phyloP scores from a whole-genome alignment of 2,888 invertebrate species.

The Achlya flavicornis region DNA sequence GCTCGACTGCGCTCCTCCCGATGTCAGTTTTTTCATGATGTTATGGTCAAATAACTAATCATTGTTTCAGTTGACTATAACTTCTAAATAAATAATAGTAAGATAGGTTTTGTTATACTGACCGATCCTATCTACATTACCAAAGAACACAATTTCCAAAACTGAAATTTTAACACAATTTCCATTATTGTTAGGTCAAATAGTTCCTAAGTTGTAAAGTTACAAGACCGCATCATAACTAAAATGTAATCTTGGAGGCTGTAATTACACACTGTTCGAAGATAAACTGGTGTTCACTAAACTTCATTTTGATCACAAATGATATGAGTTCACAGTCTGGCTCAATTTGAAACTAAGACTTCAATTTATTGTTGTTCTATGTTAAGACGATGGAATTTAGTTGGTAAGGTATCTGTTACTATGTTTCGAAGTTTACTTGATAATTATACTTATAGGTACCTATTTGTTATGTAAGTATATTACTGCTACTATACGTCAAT shows the following conservation, averaged over 20 bases:
- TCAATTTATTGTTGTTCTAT: neutral
- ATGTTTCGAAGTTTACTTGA: neutral
- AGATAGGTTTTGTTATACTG: too few species aligned
- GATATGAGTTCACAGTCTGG: neutral
- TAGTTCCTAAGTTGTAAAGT: neutral
- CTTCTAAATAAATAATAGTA: too few species aligned
- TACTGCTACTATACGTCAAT: too few species aligned
- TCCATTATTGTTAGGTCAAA: constrained; percentile 2
- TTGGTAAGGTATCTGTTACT: neutral
- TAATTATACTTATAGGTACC: neutral
- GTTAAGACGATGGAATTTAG: neutral
- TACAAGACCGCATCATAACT: neutral
- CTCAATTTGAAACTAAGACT: neutral
- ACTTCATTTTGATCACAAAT: constrained; percentile 2
- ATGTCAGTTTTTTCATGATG: too few species aligned
- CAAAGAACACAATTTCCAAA: neutral
- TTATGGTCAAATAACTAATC: too few species aligned
- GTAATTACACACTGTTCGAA: neutral
- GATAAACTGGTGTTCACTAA: constrained; percentile 7
- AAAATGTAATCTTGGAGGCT: neutral
- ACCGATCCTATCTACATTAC: too few species aligned
- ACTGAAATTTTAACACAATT: neutral
- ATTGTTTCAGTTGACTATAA: too few species aligned
- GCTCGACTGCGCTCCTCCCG: too few species aligned
- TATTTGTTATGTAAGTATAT: too few species aligned